phyloP scores from a whole-genome alignment of 2,888 invertebrate species.

The Doris montereyensis region DNA sequence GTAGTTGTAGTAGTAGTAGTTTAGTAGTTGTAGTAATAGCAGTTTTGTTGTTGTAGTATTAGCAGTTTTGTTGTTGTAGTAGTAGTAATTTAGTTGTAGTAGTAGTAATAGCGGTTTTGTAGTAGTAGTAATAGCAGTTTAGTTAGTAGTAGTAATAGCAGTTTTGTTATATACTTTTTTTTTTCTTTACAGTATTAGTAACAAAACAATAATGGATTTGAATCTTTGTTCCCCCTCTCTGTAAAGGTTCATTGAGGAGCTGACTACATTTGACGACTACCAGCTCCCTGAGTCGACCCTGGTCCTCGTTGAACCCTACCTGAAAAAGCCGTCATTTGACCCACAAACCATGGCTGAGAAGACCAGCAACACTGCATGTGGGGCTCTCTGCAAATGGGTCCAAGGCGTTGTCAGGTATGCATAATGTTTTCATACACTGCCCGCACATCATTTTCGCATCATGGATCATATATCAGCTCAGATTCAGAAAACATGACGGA shows the following conservation, averaged over 20 bases:
- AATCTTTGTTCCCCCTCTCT: not conserved
- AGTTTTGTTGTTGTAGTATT: too few relatives aligned
- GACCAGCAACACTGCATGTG: constrained; percentile 68
- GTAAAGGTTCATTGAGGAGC: constrained; percentile 72
- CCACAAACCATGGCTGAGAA: constrained; percentile 65
- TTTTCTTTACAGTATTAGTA: not conserved
- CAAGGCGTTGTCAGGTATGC: constrained; percentile 68
- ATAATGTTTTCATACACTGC: too few relatives aligned
- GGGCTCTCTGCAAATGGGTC: constrained; percentile 71
- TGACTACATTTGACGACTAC: constrained; percentile 71
- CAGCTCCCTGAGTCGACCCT: constrained; percentile 70
- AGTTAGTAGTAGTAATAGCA: too few relatives aligned
- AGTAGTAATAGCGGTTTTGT: too few relatives aligned
- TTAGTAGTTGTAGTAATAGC: too few relatives aligned
- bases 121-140: too few relatives aligned
- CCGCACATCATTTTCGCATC: too few relatives aligned
- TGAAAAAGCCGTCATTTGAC: constrained; percentile 70
- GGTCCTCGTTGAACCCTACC: constrained; percentile 68
- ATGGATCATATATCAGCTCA: too few relatives aligned
- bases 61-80: too few relatives aligned
- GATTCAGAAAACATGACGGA: too few relatives aligned
- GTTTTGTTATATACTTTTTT: not conserved
- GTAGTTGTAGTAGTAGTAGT: too few relatives aligned
- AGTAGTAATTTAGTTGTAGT: too few relatives aligned
- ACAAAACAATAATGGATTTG: not conserved